Base-by-base conservation (phyloP, 2,113 vertebrate genomes). In the Etheostoma cragini region DNA sequence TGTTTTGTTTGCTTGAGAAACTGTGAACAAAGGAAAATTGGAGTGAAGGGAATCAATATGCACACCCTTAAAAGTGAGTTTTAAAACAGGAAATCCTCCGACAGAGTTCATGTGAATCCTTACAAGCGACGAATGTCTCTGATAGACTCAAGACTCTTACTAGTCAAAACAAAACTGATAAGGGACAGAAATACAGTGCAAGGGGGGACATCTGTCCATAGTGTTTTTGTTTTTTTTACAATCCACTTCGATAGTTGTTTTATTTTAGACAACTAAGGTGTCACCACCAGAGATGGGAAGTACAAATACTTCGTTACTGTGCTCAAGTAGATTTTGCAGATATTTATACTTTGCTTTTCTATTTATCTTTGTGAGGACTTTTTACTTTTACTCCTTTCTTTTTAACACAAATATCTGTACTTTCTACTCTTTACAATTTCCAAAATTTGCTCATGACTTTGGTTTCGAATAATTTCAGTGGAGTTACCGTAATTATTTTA, bases 81-180 rank as follows among this genome's bases (percentile, higher is more conserved):
- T 60, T 33, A 56, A 24, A 65, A 65, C 35, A 74, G 49, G 10
- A 33, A 76, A 57, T 56, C n/a, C n/a, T 8, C 14, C 15, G 17
- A n/a, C 8, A 47, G 24, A 68, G 50, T 22, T 69, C 1, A 47
- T 46, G 62, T 45, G 17, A 67, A 67, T 47, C n/a, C 47, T 13
- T 4, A 38, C 30, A 54, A 72, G 35, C 2, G 21, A 38, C 50
- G 38, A 24, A 30, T 56, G 64, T 47, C 21, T 47, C 21, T 19
- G 58, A 49, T 0, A 56, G 35, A 13, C 50, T 38, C 30, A 14
- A 10, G 45, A 61, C 60, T 54, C 14, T 13, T 5, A 49, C 5
- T 42, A 10, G 60, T 45, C 49, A 54, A 63, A 74, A 65, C 11
- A 54, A 54, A 52, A 38, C 26, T 22, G 33, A 74, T 42, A 63